phyloP scores from a whole-genome alignment of 2,113 vertebrate genomes.

The Rhizomys pruinosus region DNA sequence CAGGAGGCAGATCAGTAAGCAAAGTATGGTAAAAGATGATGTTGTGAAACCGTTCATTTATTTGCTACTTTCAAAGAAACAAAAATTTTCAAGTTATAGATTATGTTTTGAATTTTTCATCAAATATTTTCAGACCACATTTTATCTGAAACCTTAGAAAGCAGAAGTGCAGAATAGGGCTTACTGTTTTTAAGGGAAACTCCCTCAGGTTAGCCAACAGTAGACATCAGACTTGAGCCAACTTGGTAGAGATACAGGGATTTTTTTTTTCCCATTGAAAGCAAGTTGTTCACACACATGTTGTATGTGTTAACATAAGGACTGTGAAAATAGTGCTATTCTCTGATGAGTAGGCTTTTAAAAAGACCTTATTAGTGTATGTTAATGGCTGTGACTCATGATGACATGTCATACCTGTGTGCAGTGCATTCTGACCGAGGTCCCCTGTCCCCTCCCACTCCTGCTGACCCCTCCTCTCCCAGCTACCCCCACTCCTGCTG shows the following conservation, averaged over 20 bases:
- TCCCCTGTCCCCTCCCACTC: neutral
- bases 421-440: too few relatives aligned
- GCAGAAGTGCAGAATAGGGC: neutral
- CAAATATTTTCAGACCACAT: neutral
- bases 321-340: neutral
- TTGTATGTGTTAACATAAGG: neutral
- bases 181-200: neutral
- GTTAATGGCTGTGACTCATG: too few relatives aligned
- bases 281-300: neutral
- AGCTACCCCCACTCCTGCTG: too few relatives aligned
- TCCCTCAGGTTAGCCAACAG: neutral
- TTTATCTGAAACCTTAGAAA: neutral
- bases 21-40: too few relatives aligned
- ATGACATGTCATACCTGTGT: too few relatives aligned
- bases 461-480: too few relatives aligned
- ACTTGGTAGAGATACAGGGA: neutral
- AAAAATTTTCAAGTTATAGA: neutral
- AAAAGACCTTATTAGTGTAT: too few relatives aligned
- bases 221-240: neutral
- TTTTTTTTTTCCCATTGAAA: too few relatives aligned
- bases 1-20: too few relatives aligned
- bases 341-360: neutral
- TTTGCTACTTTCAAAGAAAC: too few relatives aligned
- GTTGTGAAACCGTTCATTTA: too few relatives aligned
- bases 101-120: neutral